Conservation (phyloP, 2,888 invertebrate species). For the Phyto melanocephala region DNA sequence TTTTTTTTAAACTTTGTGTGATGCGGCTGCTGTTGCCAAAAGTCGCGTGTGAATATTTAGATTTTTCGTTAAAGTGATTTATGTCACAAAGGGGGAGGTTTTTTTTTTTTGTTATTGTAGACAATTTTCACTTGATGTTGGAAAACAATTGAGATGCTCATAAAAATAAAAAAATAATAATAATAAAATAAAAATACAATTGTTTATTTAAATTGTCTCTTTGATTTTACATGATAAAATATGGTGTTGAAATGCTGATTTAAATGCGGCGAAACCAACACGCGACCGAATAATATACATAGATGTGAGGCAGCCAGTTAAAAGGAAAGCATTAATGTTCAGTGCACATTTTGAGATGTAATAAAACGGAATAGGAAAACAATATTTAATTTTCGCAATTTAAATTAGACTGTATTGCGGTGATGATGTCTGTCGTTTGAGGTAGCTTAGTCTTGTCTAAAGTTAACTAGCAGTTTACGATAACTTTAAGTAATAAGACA, state of each 20-base stretch:
- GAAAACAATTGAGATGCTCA: conserved; percentile 51
- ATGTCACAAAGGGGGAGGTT: conserved; percentile 57
- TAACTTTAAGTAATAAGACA: too few relatives aligned
- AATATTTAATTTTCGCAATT: conserved; percentile 6
- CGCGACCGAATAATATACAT: conserved; percentile 6
- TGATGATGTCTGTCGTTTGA: too few relatives aligned
- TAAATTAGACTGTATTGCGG: too few relatives aligned
- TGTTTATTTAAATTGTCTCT: conserved; percentile 51
- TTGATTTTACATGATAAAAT: conserved; percentile 34
- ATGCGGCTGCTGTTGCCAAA: conserved; percentile 46
- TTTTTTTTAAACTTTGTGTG: conserved; percentile 13
- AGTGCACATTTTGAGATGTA: not conserved
- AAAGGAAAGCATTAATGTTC: not conserved
- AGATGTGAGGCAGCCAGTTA: not conserved
- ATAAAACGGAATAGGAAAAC: not conserved
- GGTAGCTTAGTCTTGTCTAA: too few relatives aligned
- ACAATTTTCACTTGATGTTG: conserved; percentile 48
- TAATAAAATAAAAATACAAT: conserved; percentile 11
- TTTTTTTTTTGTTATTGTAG: conserved; percentile 27
- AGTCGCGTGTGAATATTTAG: conserved; percentile 64
- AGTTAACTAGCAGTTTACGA: too few relatives aligned
- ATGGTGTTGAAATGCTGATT: conserved; percentile 53
- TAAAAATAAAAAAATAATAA: conserved; percentile 3
- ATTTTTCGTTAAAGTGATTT: conserved; percentile 63
- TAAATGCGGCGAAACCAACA: conserved; percentile 50